Base-by-base conservation (phyloP, 2,797 vertebrate species). In the Poecilia gillii region DNA sequence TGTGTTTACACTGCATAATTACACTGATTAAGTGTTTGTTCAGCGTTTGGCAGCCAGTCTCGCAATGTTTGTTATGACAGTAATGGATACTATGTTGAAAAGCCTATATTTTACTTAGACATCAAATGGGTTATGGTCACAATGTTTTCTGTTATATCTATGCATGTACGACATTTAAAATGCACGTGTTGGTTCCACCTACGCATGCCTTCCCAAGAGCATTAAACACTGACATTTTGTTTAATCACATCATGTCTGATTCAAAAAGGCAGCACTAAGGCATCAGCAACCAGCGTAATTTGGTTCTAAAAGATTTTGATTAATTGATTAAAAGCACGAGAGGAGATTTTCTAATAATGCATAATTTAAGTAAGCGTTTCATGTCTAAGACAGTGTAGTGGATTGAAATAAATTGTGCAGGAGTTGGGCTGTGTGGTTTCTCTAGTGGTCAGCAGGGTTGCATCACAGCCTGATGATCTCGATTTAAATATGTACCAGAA, bases 1-100 rank as follows among this genome's bases (percentile, higher is more conserved):
- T 80, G 55, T 39, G 43, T 80, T 77, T 80, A 71, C 36, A 33
- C 46, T 78, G 62, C 72, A 57, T 85, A 43, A 66, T 78, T 74
- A 76, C 73, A 12, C 47, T 76, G 18, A 55, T 85, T 73, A 57
- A 55, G 33, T 74, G 57, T 76, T 84, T 79, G 51, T 72, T 74
- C 23, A 76, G 59, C 73, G 12, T 72, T 71, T 77, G 75, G 66
- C 73, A 74, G 47, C 45, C 55, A 81, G 47, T 55, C 41, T 59
- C 5, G 31, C 31, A 64, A 28, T 74, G 46, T 80, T 68, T 80
- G 53, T 71, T 64, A 72, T 64, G 45, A 76, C 33, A 20, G 6
- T 75, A 81, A 76, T 75, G 43, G 39, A 41, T 66, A 68, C 47
- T 41, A 16, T 33, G 31, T 33, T 41, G 66, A 81, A 47, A 72